A percentile compares a stretch with the other conserved stretches of the same genome.
These are phyloP conservation scores for Scelioninae gen. 2 DNA, from an alignment of 2,888 invertebrate species.

Conservation along the genomic window DNA sequence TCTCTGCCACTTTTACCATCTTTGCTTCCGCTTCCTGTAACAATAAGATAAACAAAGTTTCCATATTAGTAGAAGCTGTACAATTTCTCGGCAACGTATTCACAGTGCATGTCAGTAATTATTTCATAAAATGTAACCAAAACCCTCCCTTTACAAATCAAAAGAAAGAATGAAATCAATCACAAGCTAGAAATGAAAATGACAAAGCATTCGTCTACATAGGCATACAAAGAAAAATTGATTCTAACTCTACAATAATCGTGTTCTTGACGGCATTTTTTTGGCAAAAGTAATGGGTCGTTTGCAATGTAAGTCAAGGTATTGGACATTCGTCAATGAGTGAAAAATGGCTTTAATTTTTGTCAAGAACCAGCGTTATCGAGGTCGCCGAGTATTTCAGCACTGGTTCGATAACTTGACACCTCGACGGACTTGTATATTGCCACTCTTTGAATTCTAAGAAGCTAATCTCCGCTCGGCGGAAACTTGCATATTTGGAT, in stretches of 20 bases:
- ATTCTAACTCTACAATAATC: slow-evolving; percentile 3
- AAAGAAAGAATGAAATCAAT: slow-evolving; percentile 2
- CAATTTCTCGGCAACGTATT: too few relatives aligned
- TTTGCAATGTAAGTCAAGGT: slow-evolving; percentile 50
- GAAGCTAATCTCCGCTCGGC: slow-evolving; percentile 50
- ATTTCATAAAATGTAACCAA: too few relatives aligned
- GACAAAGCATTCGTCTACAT: neutral
- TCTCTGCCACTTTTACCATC: slow-evolving; percentile 83
- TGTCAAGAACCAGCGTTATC: slow-evolving; percentile 38
- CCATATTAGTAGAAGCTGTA: slow-evolving; percentile 46
- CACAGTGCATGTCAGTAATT: too few relatives aligned
- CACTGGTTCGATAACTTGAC: slow-evolving; percentile 35
- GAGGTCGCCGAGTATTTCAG: slow-evolving; percentile 43
- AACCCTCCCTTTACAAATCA: too few relatives aligned
- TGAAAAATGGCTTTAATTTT: slow-evolving; percentile 52
- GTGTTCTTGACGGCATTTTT: slow-evolving; percentile 3
- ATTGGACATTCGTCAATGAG: slow-evolving; percentile 37
- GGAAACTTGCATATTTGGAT: slow-evolving; percentile 37
- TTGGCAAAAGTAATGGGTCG: slow-evolving; percentile 27
- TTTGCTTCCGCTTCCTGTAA: slow-evolving; percentile 85
- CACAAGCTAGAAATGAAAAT: neutral
- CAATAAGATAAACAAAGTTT: slow-evolving; percentile 70
- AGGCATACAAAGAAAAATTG: slow-evolving; percentile 2
- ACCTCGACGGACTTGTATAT: slow-evolving; percentile 15
- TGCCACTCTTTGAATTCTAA: slow-evolving; percentile 31